These are phyloP conservation scores for Tinea trinotella DNA, from an alignment of 2,888 invertebrate genomes.

Conservation along the genomic window DNA sequence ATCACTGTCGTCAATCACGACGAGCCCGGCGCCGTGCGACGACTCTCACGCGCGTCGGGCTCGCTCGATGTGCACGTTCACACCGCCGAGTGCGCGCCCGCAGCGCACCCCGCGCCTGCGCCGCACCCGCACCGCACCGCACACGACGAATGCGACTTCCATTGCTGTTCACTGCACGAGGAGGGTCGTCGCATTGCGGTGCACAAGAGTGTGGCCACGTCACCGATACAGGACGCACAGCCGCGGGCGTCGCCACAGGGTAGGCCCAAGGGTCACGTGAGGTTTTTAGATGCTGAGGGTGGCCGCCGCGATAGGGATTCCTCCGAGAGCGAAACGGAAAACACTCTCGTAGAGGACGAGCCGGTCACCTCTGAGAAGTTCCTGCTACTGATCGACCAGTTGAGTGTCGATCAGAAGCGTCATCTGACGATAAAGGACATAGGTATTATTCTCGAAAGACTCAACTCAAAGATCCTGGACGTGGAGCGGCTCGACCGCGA, in stretches of 20 bases:
- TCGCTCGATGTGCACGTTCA: conserved; percentile 86
- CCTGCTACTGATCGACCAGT: conserved; percentile 92
- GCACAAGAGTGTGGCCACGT: conserved; percentile 93
- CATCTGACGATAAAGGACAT: conserved; percentile 95
- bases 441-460: conserved; percentile 92
- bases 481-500: conserved; percentile 93
- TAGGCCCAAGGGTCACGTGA: conserved; percentile 84
- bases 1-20: conserved; percentile 96
- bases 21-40: conserved; percentile 79
- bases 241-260: conserved; percentile 78
- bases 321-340: conserved; percentile 94
- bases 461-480: conserved; percentile 94
- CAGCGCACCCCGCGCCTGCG: conserved; percentile 73
- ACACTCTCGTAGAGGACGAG: conserved; percentile 93
- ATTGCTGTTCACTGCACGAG: conserved; percentile 95
- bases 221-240: conserved; percentile 88
- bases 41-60: conserved; percentile 74
- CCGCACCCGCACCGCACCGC: conserved; percentile 74
- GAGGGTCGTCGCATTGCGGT: conserved; percentile 93
- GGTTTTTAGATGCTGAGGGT: conserved; percentile 86
- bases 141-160: conserved; percentile 94
- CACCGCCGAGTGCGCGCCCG: conserved; percentile 84
- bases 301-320: conserved; percentile 81
- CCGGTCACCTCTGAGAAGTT: conserved; percentile 92
- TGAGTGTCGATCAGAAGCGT: conserved; percentile 92